Conservation (phyloP, 2,113 vertebrate genomes). For the Tragulus kanchil region DNA sequence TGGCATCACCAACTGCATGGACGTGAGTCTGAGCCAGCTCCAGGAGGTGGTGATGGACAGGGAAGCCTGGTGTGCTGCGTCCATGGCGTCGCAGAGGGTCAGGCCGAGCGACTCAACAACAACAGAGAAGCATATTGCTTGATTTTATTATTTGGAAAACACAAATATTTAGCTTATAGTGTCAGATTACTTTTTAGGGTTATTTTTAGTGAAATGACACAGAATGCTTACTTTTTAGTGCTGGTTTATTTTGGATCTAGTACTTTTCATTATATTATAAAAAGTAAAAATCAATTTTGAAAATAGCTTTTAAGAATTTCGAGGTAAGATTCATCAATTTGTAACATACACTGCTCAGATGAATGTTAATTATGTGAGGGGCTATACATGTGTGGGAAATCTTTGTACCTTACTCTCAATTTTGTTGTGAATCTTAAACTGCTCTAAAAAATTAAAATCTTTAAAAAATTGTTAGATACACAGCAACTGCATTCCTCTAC, state of each 20-base stretch:
- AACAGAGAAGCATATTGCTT: background rate
- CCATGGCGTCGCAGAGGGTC: background rate
- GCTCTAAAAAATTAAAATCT: background rate
- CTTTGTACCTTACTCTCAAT: background rate
- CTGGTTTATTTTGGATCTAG: background rate
- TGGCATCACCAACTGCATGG: background rate
- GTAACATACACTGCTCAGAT: background rate
- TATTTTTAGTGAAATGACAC: conserved; percentile 14
- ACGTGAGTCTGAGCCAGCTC: background rate
- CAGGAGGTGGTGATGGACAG: background rate
- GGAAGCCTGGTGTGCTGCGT: background rate
- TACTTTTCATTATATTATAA: background rate
- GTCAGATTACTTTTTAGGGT: background rate
- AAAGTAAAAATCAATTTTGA: background rate
- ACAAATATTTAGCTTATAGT: background rate
- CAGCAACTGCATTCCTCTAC: background rate
- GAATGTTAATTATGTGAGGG: background rate
- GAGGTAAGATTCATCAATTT: background rate
- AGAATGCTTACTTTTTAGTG: conserved; percentile 11
- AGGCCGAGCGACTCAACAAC: background rate
- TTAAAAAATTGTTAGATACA: background rate
- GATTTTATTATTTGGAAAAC: background rate
- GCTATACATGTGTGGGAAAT: background rate
- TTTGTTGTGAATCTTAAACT: background rate
- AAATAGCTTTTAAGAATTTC: background rate